These are phyloP conservation scores for Achlya flavicornis DNA, from an alignment of 2,888 invertebrate species.

Conservation along the genomic window DNA sequence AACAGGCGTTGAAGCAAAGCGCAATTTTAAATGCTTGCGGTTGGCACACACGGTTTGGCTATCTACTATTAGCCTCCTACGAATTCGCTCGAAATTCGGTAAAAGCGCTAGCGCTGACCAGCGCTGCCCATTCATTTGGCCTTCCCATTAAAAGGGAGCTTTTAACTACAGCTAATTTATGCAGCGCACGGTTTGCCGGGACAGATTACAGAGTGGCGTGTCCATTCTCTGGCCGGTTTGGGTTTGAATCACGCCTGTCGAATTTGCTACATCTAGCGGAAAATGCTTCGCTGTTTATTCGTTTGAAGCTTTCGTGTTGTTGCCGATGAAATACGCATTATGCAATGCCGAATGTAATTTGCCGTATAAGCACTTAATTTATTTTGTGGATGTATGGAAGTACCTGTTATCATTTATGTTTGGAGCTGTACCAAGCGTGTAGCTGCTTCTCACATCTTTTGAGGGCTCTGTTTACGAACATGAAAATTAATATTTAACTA, in stretches of 20 bases:
- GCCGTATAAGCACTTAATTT: conserved; percentile 4
- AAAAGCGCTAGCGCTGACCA: conserved; percentile 48
- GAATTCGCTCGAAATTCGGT: conserved; percentile 45
- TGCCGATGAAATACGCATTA: conserved; percentile 8
- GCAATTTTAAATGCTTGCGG: conserved; percentile 66
- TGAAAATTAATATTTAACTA: background rate
- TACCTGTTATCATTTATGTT: background rate
- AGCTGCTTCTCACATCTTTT: background rate
- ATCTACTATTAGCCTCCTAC: conserved; percentile 54
- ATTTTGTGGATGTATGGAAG: conserved; percentile 1
- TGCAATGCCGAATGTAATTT: conserved; percentile 2
- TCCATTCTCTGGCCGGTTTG: conserved; percentile 57
- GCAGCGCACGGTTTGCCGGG: conserved; percentile 73
- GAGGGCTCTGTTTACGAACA: background rate
- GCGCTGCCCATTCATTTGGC: conserved; percentile 74
- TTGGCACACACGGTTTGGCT: conserved; percentile 43
- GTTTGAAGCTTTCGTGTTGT: conserved; percentile 28
- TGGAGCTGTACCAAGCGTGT: background rate
- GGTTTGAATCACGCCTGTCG: conserved; percentile 63
- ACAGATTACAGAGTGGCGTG: conserved; percentile 79
- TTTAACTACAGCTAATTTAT: conserved; percentile 81
- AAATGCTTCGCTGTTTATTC: conserved; percentile 61
- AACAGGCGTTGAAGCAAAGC: conserved; percentile 46
- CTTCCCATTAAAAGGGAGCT: conserved; percentile 78
- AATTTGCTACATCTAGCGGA: conserved; percentile 60